Evolutionary conservation across 2,797 vertebrate genomes (phyloP).

Genomic region (Morelia viridis): DNA sequence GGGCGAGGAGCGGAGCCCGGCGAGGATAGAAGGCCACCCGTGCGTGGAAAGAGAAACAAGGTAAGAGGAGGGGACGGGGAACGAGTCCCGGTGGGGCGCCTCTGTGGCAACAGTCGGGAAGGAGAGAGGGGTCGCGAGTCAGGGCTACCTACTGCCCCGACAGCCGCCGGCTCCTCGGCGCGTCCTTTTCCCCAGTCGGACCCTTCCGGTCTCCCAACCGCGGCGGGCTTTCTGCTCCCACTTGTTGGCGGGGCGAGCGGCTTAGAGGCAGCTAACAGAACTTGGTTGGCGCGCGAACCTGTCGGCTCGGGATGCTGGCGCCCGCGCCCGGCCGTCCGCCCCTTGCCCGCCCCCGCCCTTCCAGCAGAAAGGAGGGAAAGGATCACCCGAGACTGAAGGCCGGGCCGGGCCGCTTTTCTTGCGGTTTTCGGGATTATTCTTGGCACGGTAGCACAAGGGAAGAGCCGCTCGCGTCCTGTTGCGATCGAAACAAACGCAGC

Average conservation of each 20-base stretch:
- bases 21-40: not conserved
- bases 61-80: not conserved
- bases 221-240: not conserved
- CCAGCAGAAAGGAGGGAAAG: not conserved
- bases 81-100: not conserved
- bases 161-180: not conserved
- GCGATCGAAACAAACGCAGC: not conserved
- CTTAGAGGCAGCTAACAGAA: not conserved
- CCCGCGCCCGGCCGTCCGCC: not conserved
- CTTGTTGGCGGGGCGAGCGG: not conserved
- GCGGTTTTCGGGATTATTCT: not conserved
- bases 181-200: no score
- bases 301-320: not conserved
- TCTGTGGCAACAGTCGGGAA: not conserved
- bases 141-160: not conserved
- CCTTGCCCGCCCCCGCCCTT: not conserved
- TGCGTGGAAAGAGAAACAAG: not conserved
- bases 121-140: constrained; percentile 6
- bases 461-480: not conserved
- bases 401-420: not conserved
- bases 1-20: rapidly evolving
- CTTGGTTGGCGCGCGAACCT: not conserved
- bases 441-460: not conserved
- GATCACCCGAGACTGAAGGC: not conserved
- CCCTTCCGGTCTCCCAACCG: not conserved